Percentiles rank a stretch among this genome's conserved stretches.
These are phyloP conservation scores for Lerema accius DNA, from an alignment of 1,140 invertebrate genomes.

Conservation along the genomic window DNA sequence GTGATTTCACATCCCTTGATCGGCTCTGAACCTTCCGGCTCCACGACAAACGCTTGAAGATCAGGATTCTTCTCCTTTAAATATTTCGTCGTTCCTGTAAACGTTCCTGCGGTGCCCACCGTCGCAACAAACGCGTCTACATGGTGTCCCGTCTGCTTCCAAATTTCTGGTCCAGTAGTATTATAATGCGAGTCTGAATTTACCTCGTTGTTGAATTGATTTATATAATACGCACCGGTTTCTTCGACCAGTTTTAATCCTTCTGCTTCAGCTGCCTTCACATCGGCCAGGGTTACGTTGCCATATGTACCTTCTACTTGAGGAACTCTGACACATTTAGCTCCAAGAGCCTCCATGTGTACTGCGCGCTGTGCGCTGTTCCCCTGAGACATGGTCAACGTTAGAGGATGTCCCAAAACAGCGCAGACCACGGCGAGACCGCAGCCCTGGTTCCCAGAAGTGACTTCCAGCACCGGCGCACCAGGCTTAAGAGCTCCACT, in stretches of 20 bases:
- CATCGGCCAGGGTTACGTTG: conserved; percentile 68
- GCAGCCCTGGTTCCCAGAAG: conserved; percentile 74
- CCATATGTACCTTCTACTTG: conserved; percentile 74
- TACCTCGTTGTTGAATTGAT: conserved; percentile 65
- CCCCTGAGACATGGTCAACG: conserved; percentile 69
- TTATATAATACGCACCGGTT: conserved; percentile 67
- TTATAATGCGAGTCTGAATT: conserved; percentile 63
- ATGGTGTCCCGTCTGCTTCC: conserved; percentile 68
- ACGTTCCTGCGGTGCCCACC: conserved; percentile 71
- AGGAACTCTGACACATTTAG: conserved; percentile 66
- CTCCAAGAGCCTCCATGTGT: conserved; percentile 74
- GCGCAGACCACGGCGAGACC: conserved; percentile 72
- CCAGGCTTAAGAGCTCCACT: conserved; percentile 61
- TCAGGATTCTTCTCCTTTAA: conserved; percentile 69
- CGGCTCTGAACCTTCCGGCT: conserved; percentile 65
- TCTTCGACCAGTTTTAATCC: conserved; percentile 57
- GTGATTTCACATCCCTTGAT: conserved; percentile 65
- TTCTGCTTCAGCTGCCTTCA: conserved; percentile 59
- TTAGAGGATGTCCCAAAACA: conserved; percentile 66
- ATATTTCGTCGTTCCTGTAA: conserved; percentile 64
- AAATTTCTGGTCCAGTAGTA: conserved; percentile 72
- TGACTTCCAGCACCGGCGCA: conserved; percentile 64
- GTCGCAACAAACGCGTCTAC: conserved; percentile 71
- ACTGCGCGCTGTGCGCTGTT: conserved; percentile 71
- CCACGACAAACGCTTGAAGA: conserved; percentile 62